A percentile compares a stretch with the other conserved stretches of the same genome.
Conservation (phyloP, 1,140 invertebrate genomes). For the Bombus huntii region DNA sequence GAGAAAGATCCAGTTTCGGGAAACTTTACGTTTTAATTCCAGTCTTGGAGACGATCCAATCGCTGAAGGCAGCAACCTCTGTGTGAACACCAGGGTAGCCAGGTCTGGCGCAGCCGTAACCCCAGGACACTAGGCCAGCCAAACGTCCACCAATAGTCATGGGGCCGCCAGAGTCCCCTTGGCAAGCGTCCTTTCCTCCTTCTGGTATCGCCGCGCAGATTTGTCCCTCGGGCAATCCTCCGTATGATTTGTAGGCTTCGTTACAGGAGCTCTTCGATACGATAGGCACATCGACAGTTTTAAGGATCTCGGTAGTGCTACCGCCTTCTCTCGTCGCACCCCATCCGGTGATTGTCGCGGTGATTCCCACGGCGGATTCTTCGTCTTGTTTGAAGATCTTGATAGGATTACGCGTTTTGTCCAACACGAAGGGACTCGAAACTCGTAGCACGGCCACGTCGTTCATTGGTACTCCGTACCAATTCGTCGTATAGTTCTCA, state of each 20-base stretch:
- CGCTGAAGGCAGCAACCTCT: conserved; percentile 60
- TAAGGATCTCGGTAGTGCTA: conserved; percentile 52
- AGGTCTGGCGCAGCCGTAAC: conserved; percentile 76
- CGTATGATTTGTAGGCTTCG: conserved; percentile 69
- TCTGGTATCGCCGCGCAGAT: conserved; percentile 87
- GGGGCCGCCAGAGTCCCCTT: conserved; percentile 83
- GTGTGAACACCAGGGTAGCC: conserved; percentile 84
- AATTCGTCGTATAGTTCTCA: conserved; percentile 60
- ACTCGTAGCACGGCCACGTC: conserved; percentile 67
- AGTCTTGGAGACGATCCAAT: conserved; percentile 41
- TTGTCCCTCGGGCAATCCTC: conserved; percentile 86
- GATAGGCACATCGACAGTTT: conserved; percentile 77
- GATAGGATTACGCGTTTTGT: conserved; percentile 57
- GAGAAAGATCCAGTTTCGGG: background rate
- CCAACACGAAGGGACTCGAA: conserved; percentile 45
- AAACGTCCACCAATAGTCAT: conserved; percentile 73
- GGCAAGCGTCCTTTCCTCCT: conserved; percentile 89
- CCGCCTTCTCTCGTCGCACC: conserved; percentile 69
- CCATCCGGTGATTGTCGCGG: conserved; percentile 75
- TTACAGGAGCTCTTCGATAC: conserved; percentile 74
- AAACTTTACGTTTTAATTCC: background rate
- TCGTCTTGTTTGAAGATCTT: conserved; percentile 60
- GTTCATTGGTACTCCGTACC: conserved; percentile 59
- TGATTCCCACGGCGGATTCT: conserved; percentile 58
- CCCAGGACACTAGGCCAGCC: conserved; percentile 82